A percentile compares a stretch with the other conserved stretches of the same genome.
phyloP scores from a whole-genome alignment of 2,113 vertebrate species.

The Ellobius talpinus region DNA sequence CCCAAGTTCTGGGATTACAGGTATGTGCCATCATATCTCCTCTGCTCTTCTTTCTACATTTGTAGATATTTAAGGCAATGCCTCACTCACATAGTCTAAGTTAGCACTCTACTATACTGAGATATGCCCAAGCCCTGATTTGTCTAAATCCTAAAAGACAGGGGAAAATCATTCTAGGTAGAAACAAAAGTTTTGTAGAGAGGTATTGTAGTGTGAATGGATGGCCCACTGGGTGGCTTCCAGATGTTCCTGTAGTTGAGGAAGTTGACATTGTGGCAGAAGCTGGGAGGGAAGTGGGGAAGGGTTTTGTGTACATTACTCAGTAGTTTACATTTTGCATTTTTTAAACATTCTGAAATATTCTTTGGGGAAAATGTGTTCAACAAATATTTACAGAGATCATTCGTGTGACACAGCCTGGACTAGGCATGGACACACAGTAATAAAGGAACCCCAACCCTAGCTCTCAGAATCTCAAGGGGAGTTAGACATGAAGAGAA shows the following conservation, averaged over 20 bases:
- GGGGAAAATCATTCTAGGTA: background rate
- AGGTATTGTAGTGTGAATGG: background rate
- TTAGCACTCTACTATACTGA: background rate
- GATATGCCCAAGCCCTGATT: background rate
- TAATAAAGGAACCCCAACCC: background rate
- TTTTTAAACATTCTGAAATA: background rate
- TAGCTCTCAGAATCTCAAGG: background rate
- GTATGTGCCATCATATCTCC: background rate
- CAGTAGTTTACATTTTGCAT: constrained; percentile 1
- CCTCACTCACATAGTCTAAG: background rate
- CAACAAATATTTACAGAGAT: constrained; percentile 44
- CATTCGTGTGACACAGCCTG: background rate
- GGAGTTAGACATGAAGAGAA: background rate
- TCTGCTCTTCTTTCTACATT: background rate
- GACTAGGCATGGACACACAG: background rate
- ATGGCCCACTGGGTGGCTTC: background rate
- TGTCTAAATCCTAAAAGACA: background rate
- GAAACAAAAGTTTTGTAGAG: background rate
- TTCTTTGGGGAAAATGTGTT: background rate
- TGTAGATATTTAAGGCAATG: background rate
- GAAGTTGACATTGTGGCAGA: background rate
- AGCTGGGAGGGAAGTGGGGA: background rate
- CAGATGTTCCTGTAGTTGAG: background rate
- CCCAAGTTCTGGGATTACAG: too few relatives aligned
- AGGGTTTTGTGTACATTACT: background rate